Evolutionary conservation across 1,140 invertebrate species (phyloP).

Genomic region (Drosophila lowei): DNA sequence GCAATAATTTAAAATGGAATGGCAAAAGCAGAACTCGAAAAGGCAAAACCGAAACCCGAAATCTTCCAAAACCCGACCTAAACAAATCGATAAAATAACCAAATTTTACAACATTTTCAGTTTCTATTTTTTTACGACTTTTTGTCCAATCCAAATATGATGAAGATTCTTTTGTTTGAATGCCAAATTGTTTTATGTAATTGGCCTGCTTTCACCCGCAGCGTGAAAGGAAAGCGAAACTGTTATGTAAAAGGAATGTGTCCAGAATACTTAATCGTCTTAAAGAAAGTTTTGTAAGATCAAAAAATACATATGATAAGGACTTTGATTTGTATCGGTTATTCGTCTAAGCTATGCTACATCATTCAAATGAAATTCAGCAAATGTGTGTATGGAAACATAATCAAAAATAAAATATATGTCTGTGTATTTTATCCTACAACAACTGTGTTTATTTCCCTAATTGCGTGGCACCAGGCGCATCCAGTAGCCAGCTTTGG

Average conservation of each 20-base stretch:
- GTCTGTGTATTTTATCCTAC: conserved; percentile 50
- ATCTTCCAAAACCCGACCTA: conserved; percentile 12
- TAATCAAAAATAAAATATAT: conserved; percentile 78
- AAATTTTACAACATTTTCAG: conserved; percentile 39
- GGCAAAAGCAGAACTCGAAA: conserved; percentile 28
- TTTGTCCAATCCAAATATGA: conserved; percentile 18
- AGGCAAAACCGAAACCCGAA: conserved; percentile 6
- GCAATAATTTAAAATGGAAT: conserved; percentile 62
- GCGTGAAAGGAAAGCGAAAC: conserved; percentile 36
- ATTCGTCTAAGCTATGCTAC: conserved; percentile 39
- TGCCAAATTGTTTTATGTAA: conserved; percentile 52
- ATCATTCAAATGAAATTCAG: conserved; percentile 54
- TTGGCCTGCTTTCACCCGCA: conserved; percentile 41
- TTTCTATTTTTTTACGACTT: conserved; percentile 26
- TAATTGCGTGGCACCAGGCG: conserved; percentile 57
- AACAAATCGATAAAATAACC: background rate
- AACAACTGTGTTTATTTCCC: background rate
- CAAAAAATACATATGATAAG: conserved; percentile 36
- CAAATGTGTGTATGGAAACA: conserved; percentile 70
- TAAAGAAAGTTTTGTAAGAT: conserved; percentile 12
- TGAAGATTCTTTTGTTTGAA: conserved; percentile 58
- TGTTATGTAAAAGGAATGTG: conserved; percentile 43
- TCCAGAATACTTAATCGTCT: conserved; percentile 19
- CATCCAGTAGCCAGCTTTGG: conserved; percentile 80
- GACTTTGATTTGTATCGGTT: conserved; percentile 21